Evolutionary conservation across 2,113 vertebrate genomes (phyloP), one percentile per base, ranked within the genome.

Genomic region (Nothoprocta pentlandii): DNA sequence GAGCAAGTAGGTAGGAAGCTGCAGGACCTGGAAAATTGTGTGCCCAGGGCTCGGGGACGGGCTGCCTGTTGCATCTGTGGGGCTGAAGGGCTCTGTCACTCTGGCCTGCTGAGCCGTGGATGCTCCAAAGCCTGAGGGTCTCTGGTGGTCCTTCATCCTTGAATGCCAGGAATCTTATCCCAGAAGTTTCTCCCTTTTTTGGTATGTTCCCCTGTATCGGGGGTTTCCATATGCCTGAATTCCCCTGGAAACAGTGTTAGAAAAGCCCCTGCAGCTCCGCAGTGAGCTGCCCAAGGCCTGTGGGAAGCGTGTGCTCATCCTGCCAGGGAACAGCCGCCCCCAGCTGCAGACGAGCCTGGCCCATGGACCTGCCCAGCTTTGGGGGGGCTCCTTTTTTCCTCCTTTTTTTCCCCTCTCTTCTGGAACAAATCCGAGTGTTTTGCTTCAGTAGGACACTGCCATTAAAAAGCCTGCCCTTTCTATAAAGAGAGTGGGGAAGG

Each of bases 291-390:
- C 58, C 25, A 39, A 1, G 7, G 58, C 59, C 64, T 54, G 49
- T 85, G 79, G 22, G 30, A 61, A 12, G 47, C 58, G 30, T 9
- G 6, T 78, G 26, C 11, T 64, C 70, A 64, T 36, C 56, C 41
- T 77, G 25, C 62, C 19, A 26, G 83, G 54, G 90, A 85, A 58
- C 17, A 47, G 46, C 46, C 6, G 46, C 46, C 49, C 47, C 49
- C 21, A 10, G 49, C 49, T 59, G 10, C 64, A 82, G 75, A n/a
- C 58, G 66, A 77, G 30, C 23, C 42, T 26, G 14, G 68, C 47
- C 76, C 5, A 0, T 26, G 30, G n/a, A 66, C 25, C 26, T 67
- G 4, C 0, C 0, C 59, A 58, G 36, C 25, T 66, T 28, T 28
- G 14, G 9, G 54, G 36, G 36, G 8, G 26, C 16, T 56, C 9